phyloP scores from a whole-genome alignment of 2,797 vertebrate species.

The Onychomys arenicola region DNA sequence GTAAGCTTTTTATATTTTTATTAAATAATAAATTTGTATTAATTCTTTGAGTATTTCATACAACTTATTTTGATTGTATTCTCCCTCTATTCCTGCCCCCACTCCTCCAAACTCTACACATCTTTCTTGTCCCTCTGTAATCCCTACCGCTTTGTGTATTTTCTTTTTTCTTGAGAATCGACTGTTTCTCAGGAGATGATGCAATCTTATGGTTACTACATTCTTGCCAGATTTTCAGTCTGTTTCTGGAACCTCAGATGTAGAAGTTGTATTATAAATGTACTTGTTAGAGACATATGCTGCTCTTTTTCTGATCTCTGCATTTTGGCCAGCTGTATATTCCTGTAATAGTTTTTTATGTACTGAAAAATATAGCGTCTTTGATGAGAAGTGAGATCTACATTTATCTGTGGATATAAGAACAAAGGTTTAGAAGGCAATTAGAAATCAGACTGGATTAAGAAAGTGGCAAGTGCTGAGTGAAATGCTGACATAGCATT shows the following conservation, averaged over 20 bases:
- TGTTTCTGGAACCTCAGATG: not conserved
- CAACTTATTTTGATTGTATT: not conserved
- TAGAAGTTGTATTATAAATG: not conserved
- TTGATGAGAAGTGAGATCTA: not conserved
- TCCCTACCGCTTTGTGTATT: not conserved
- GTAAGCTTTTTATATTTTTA: not conserved
- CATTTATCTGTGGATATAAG: not conserved
- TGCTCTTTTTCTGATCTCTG: not conserved
- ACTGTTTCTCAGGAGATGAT: not conserved
- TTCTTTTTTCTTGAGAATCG: not conserved
- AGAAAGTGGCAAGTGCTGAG: not conserved
- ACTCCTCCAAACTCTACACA: not conserved
- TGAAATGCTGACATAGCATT: constrained; percentile 14
- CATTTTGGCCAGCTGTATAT: not conserved
- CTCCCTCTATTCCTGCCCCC: not conserved
- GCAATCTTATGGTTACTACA: no score
- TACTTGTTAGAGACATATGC: not conserved
- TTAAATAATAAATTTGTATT: not conserved
- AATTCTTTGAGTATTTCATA: not conserved
- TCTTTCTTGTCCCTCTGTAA: not conserved
- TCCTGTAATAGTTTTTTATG: not conserved
- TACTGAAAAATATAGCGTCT: not conserved
- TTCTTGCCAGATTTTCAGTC: not conserved
- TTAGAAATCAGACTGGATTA: not conserved
- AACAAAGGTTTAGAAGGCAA: not conserved